Conservation (phyloP, 1,140 invertebrate genomes). For the Ostrea edulis region DNA sequence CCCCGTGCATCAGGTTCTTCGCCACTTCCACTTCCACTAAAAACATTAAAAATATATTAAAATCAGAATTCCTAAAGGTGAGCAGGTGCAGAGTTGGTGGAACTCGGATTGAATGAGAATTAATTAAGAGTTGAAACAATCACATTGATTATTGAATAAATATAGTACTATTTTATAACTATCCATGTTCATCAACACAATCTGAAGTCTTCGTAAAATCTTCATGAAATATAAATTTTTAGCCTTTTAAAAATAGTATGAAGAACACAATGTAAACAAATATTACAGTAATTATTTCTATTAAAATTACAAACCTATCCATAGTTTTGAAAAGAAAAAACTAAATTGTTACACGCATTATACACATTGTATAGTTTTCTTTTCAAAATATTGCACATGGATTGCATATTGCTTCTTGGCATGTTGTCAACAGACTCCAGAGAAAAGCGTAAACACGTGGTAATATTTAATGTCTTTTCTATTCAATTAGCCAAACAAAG, state of each 20-base stretch:
- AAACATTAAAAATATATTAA: background rate
- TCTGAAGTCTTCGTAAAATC: too few species aligned
- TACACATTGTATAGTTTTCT: background rate
- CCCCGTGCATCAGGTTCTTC: constrained; percentile 61
- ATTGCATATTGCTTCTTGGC: background rate
- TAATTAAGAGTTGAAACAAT: too few species aligned
- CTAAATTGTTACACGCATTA: background rate
- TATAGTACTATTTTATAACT: too few species aligned
- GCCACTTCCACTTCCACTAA: constrained; percentile 64
- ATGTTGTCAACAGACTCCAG: background rate
- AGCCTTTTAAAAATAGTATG: background rate
- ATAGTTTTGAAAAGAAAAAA: background rate
- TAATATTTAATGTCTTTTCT: background rate
- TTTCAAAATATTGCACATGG: constrained; percentile 27
- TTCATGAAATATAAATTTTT: background rate
- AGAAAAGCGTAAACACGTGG: constrained; percentile 40
- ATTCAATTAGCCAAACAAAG: background rate
- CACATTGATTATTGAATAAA: too few species aligned
- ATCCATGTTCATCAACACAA: too few species aligned
- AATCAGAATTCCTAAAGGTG: too few species aligned
- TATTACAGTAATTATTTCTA: background rate
- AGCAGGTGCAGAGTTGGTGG: too few species aligned
- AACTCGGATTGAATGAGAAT: too few species aligned
- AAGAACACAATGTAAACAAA: background rate
- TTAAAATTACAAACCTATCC: background rate